Conservation (phyloP, 2,888 invertebrate genomes). For the Plebejus melissa region DNA sequence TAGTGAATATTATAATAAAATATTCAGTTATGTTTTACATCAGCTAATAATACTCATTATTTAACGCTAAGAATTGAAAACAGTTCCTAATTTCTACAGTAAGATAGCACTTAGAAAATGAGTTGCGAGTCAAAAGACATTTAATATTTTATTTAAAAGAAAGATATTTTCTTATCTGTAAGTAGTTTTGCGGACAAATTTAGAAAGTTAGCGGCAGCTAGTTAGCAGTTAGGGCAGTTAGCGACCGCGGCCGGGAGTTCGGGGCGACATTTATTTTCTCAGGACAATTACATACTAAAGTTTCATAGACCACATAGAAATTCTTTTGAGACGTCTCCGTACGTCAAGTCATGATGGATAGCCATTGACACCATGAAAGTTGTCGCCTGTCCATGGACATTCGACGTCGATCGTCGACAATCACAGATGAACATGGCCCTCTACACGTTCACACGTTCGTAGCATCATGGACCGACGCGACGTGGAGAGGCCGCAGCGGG, state of each 20-base stretch:
- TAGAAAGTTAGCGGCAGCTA: slow-evolving; percentile 4
- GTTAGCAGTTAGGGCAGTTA: slow-evolving; percentile 1
- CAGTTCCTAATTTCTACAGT: not conserved
- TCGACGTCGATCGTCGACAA: too few relatives aligned
- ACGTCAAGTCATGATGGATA: not conserved
- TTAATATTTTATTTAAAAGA: not conserved
- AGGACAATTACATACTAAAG: not conserved
- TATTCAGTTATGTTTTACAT: not conserved
- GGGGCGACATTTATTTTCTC: not conserved
- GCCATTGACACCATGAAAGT: too few relatives aligned
- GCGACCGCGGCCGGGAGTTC: not conserved
- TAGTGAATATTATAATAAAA: not conserved
- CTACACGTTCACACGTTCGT: too few relatives aligned
- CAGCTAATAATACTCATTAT: not conserved
- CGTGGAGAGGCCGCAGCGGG: too few relatives aligned
- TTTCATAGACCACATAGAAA: not conserved
- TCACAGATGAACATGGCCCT: too few relatives aligned
- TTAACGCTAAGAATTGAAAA: not conserved
- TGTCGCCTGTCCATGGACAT: too few relatives aligned
- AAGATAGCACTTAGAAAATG: not conserved
- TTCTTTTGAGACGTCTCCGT: not conserved
- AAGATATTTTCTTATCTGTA: slow-evolving; percentile 17
- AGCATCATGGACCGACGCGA: too few relatives aligned
- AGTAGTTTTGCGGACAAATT: not conserved
- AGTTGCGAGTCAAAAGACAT: slow-evolving; percentile 4